Base-by-base conservation (phyloP, 2,113 vertebrate genomes). In the Nesoenas mayeri region DNA sequence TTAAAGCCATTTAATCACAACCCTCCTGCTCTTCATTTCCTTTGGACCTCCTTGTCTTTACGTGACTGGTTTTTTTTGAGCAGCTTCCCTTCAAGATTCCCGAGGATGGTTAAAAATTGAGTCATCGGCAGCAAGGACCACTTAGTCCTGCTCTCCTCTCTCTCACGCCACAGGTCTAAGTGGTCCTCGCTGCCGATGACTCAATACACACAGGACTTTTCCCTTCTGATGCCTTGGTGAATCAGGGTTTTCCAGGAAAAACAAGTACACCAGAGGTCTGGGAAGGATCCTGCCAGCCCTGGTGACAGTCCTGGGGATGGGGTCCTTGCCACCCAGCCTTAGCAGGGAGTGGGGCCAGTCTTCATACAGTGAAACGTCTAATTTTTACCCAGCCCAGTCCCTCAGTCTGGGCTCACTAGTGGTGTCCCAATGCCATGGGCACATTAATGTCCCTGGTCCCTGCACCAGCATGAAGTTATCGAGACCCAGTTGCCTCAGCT, bases 231-330 rank as follows among this genome's bases (percentile, higher is more conserved):
- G 18, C 44, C 0, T 0, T 15, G 48, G 0, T 24, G 38, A 2
- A 21, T 16, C 54, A 69, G 61, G 48, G 48, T 26, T 54, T 67
- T 67, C 67, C 89, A 44, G 77, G 72, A 21, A 72, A 84, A 44
- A 34, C 0, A 0, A 57, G 53, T 0, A 9, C 29, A 71, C 40
- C 19, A 8, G 56, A 1, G 1, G 34, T 15, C 64, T 1, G 10
- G 88, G 47, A 71, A 13, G 12, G 5, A 21, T 5, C 28, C 66
- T 65, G 48, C 24, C 15, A 89, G 25, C 5, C 11, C 26, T 4
- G 1, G 34, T 21, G 34, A 28, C 64, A 32, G 31, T 42, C 12
- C n/a, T 71, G 5, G 15, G 50, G 57, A 64, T 0, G 0, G 17
- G 17, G 18, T 65, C 34, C 15, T 31, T 85, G 80, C 31, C 50